These are phyloP conservation scores for Ceratosolen solmsi DNA, from an alignment of 1,140 invertebrate species.

Conservation along the genomic window DNA sequence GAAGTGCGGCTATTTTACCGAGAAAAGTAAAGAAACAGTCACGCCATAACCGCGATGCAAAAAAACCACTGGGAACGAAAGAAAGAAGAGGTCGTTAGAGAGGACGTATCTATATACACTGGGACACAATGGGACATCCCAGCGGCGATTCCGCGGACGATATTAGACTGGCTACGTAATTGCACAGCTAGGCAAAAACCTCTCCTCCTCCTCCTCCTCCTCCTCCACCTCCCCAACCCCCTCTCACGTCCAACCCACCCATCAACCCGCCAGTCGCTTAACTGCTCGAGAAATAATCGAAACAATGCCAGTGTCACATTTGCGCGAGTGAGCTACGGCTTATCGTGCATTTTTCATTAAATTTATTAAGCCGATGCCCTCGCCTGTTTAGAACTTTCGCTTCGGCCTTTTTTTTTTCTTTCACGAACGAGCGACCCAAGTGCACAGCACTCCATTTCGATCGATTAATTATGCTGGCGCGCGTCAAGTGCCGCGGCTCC, in stretches of 20 bases:
- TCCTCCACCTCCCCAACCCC: neutral
- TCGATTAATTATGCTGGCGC: slow-evolving; percentile 8
- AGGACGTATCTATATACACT: neutral
- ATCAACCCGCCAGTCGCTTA: neutral
- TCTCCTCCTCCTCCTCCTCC: neutral
- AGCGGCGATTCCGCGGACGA: slow-evolving; percentile 15
- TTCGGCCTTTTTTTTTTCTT: neutral
- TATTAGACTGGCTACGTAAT: slow-evolving; percentile 5
- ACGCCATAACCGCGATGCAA: neutral
- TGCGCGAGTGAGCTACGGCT: neutral
- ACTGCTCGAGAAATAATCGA: slow-evolving; percentile 42
- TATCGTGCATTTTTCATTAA: slow-evolving; percentile 6
- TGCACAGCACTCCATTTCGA: neutral
- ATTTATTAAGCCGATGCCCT: slow-evolving; percentile 2
- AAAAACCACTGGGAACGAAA: neutral
- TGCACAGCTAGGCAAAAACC: slow-evolving; percentile 5
- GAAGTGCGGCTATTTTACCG: neutral
- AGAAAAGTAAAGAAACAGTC: neutral
- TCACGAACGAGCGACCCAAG: neutral
- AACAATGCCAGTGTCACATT: slow-evolving; percentile 40
- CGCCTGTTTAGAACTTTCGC: neutral
- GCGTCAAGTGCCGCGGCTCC: neutral
- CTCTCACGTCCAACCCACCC: neutral
- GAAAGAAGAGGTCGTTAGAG: slow-evolving; percentile 14
- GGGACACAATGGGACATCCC: neutral